phyloP scores from a whole-genome alignment of 2,113 vertebrate species.

The Climacteris rufus region DNA sequence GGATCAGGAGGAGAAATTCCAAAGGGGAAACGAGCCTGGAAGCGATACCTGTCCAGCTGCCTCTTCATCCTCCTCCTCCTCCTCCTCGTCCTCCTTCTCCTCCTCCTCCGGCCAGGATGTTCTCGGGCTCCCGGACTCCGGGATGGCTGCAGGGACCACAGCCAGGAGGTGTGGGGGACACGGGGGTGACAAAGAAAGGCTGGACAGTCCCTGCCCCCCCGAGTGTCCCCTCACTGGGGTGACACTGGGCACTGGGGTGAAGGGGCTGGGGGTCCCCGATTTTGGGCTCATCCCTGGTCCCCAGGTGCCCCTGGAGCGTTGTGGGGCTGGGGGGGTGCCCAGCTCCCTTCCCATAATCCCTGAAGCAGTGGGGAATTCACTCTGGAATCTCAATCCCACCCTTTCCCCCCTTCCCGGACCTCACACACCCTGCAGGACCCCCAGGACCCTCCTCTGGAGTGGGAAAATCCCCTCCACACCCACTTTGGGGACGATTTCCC shows the following conservation, averaged over 20 bases:
- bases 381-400: neutral
- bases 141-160: neutral
- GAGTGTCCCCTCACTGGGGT: too few species aligned
- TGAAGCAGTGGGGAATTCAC: neutral
- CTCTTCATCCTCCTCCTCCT: neutral
- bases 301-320: too few species aligned
- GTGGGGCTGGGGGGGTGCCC: neutral
- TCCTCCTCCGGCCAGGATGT: too few species aligned
- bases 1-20: neutral
- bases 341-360: neutral
- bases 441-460: neutral
- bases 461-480: neutral
- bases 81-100: neutral
- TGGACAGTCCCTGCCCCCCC: neutral
- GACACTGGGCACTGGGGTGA: neutral
- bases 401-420: neutral
- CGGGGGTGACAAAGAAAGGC: neutral
- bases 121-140: neutral
- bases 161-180: neutral
- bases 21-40: neutral
- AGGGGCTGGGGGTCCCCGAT: neutral
- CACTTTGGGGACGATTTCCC: neutral
- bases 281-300: neutral
- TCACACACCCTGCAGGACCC: neutral
- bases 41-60: neutral